These are phyloP conservation scores for Pseudococcus jackbeardsleyi DNA, from an alignment of 2,888 invertebrate genomes.

Conservation along the genomic window DNA sequence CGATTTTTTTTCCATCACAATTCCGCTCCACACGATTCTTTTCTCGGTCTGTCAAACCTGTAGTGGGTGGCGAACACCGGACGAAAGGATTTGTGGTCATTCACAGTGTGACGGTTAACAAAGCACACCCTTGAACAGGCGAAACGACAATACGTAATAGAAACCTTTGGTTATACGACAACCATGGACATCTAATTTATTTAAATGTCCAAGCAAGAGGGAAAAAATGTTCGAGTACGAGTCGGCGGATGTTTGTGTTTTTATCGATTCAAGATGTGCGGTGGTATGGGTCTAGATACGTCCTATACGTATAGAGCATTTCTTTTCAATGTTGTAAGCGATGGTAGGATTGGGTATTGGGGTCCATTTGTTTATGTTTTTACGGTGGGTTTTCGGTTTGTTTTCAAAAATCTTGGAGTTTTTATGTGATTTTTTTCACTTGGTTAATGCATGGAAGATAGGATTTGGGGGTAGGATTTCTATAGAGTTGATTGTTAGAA, in stretches of 20 bases:
- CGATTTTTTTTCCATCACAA: not conserved
- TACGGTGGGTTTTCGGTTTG: not conserved
- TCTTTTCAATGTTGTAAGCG: not conserved
- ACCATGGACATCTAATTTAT: constrained; percentile 28
- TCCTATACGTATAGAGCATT: not conserved
- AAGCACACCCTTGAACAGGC: constrained; percentile 38
- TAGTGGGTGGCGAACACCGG: constrained; percentile 43
- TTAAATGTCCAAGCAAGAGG: constrained; percentile 14
- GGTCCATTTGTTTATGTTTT: constrained; percentile 8
- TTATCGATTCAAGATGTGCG: constrained; percentile 20
- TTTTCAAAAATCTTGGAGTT: not conserved
- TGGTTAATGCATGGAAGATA: not conserved
- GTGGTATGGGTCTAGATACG: not conserved
- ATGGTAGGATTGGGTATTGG: not conserved
- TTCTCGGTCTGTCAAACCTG: constrained; percentile 26
- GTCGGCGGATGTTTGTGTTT: constrained; percentile 38
- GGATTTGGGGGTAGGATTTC: not conserved
- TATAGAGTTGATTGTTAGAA: not conserved
- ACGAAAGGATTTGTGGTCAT: constrained; percentile 63
- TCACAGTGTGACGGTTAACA: constrained; percentile 43
- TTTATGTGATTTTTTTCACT: constrained; percentile 7
- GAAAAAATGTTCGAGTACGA: not conserved
- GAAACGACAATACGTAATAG: constrained; percentile 14
- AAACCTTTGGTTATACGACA: constrained; percentile 21
- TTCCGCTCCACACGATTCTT: not conserved